phyloP scores from a whole-genome alignment of 2,797 vertebrate genomes.

The Nasua narica region DNA sequence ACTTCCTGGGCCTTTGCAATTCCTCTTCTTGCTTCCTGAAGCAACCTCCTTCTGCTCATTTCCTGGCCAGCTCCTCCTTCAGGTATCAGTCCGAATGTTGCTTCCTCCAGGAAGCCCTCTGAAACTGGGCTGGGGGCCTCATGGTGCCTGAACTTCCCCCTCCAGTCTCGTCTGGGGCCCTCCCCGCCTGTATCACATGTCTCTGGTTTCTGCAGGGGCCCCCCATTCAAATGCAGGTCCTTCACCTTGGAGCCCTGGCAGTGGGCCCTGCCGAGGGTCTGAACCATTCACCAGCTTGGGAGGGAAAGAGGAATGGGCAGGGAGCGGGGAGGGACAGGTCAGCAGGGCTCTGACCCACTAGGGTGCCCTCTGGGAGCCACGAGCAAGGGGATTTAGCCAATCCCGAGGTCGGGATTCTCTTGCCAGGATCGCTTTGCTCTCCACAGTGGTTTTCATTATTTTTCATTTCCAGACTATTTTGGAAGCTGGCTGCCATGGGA shows the following conservation, averaged over 20 bases:
- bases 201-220: background rate
- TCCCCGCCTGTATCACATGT: background rate
- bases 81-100: background rate
- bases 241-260: background rate
- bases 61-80: background rate
- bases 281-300: background rate
- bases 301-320: background rate
- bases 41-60: background rate
- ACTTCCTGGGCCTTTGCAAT: background rate
- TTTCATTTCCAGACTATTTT: conserved; percentile 68
- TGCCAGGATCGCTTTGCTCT: conserved; percentile 56
- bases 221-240: background rate
- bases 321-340: background rate
- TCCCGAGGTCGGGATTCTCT: conserved; percentile 18
- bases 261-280: background rate
- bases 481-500: conserved; percentile 65
- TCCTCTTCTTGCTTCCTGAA: background rate
- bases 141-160: background rate
- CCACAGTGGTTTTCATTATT: conserved; percentile 42
- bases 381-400: conserved; percentile 34
- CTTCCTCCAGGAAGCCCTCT: background rate
- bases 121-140: background rate
- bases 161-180: background rate
- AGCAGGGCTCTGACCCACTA: background rate
- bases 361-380: conserved; percentile 16